These are phyloP conservation scores for Rhinolophus ferrumequinum DNA, from an alignment of 2,113 vertebrate species.

Conservation along the genomic window DNA sequence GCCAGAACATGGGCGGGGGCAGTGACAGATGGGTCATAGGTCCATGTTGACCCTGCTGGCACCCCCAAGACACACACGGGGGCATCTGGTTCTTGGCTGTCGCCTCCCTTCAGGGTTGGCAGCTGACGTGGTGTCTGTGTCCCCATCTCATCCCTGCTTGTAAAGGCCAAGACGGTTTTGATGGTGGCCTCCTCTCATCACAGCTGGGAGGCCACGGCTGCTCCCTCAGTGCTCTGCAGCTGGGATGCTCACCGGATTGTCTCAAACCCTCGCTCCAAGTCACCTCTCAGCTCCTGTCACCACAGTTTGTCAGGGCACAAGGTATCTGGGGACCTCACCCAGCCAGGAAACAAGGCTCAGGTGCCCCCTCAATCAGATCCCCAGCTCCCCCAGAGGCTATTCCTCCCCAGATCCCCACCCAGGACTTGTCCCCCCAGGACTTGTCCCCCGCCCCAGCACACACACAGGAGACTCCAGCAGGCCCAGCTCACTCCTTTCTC, in stretches of 20 bases:
- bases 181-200: neutral
- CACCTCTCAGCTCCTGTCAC: neutral
- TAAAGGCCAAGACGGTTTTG: conserved; percentile 35
- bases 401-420: neutral
- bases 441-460: too few species aligned
- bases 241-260: neutral
- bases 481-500: neutral
- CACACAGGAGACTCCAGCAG: neutral
- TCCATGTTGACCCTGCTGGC: neutral
- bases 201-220: neutral
- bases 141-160: conserved; percentile 51
- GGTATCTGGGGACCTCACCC: neutral
- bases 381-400: neutral
- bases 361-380: too few species aligned
- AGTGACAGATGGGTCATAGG: conserved; percentile 40
- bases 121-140: neutral
- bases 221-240: too few species aligned
- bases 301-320: neutral
- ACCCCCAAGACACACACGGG: neutral
- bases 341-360: neutral
- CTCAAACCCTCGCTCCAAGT: rapidly evolving
- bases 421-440: too few species aligned
- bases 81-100: conserved; percentile 48
- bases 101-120: neutral
- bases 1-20: neutral